Evolutionary conservation across 2,113 vertebrate genomes (phyloP).

Genomic region (Paradisaea rubra): DNA sequence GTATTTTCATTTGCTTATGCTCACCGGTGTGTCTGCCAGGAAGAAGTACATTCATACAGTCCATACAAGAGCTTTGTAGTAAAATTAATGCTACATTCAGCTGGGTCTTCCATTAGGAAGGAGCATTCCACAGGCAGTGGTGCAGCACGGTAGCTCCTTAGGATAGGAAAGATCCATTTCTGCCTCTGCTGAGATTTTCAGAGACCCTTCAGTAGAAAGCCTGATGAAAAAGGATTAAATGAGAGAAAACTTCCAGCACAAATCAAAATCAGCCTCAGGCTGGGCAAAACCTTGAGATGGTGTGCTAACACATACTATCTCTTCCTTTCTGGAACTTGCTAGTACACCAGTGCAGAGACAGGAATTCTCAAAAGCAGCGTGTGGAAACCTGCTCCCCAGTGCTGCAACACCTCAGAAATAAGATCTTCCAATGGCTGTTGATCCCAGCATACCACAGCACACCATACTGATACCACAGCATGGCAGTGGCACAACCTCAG

Average conservation of each 20-base stretch:
- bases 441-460: not conserved
- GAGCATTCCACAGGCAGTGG: not conserved
- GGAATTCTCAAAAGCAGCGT: rapidly evolving
- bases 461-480: not conserved
- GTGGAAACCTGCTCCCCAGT: not conserved
- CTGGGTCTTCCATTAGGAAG: not conserved
- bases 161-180: not conserved
- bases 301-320: not conserved
- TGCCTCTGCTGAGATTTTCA: not conserved
- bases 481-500: not conserved
- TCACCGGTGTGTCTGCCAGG: not conserved
- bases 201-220: not conserved
- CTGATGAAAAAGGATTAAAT: not conserved
- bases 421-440: not conserved
- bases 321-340: not conserved
- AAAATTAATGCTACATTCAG: not conserved
- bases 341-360: not conserved
- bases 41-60: not conserved
- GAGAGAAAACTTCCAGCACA: not conserved
- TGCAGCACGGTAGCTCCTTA: not conserved
- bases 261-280: not conserved
- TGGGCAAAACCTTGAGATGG: not conserved
- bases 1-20: not conserved
- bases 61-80: not conserved
- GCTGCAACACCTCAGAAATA: not conserved